These are phyloP conservation scores for Octodonta nipae DNA, from an alignment of 2,888 invertebrate genomes.

Conservation along the genomic window DNA sequence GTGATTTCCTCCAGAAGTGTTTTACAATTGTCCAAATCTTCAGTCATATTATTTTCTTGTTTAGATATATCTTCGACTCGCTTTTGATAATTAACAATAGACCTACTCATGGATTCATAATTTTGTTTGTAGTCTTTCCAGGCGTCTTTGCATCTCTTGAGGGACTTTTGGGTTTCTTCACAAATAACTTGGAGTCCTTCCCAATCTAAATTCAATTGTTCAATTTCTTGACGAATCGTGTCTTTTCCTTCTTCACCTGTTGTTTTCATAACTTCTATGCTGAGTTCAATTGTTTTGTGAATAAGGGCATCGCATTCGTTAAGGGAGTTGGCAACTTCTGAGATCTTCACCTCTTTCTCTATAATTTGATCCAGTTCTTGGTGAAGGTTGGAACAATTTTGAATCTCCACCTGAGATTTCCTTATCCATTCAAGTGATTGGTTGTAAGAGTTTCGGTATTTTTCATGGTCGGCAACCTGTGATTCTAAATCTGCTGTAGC, in stretches of 20 bases:
- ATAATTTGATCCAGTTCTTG: slow-evolving; percentile 70
- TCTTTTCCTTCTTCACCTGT: slow-evolving; percentile 77
- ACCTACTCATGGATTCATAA: slow-evolving; percentile 57
- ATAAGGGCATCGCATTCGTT: slow-evolving; percentile 62
- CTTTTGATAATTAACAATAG: slow-evolving; percentile 57
- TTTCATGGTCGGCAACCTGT: slow-evolving; percentile 75
- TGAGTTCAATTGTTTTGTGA: slow-evolving; percentile 58
- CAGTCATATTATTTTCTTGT: slow-evolving; percentile 60
- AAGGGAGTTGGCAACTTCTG: slow-evolving; percentile 52
- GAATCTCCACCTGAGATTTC: slow-evolving; percentile 64
- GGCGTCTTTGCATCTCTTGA: slow-evolving; percentile 61
- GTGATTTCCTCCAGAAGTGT: slow-evolving; percentile 62
- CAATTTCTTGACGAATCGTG: slow-evolving; percentile 64
- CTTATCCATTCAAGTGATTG: slow-evolving; percentile 77
- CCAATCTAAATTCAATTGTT: slow-evolving; percentile 69
- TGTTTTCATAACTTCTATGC: slow-evolving; percentile 59
- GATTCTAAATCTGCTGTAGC: slow-evolving; percentile 61
- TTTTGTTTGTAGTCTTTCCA: slow-evolving; percentile 72
- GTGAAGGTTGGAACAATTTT: slow-evolving; percentile 74
- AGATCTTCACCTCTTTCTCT: slow-evolving; percentile 62
- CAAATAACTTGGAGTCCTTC: slow-evolving; percentile 64
- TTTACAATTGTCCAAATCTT: slow-evolving; percentile 63
- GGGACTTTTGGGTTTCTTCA: slow-evolving; percentile 59
- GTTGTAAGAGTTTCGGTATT: slow-evolving; percentile 70
- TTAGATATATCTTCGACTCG: slow-evolving; percentile 49